Conservation (phyloP, 2,113 vertebrate species). For the Candoia aspera region DNA sequence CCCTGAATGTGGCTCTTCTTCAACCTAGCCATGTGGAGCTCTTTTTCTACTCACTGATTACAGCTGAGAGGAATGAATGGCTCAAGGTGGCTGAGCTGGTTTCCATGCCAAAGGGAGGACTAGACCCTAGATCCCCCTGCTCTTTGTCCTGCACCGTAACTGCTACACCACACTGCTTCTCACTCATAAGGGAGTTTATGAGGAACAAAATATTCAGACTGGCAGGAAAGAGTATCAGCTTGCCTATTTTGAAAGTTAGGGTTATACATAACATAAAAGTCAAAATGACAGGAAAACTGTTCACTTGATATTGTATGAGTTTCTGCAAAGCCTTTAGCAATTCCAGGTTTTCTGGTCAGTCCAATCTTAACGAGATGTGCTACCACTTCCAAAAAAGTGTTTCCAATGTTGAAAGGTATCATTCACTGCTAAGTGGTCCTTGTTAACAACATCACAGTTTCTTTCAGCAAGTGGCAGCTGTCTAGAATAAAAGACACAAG, state of each 20-base stretch:
- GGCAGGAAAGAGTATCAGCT: background rate
- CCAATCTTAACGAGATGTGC: background rate
- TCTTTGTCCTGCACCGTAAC: background rate
- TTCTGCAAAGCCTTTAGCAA: background rate
- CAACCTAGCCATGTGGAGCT: background rate
- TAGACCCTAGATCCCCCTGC: background rate
- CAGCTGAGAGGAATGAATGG: background rate
- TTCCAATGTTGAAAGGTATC: background rate
- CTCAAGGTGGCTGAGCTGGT: background rate
- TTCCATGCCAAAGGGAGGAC: background rate
- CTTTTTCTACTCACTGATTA: background rate
- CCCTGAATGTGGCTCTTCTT: background rate
- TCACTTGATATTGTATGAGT: background rate
- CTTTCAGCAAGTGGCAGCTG: background rate
- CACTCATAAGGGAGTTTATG: background rate
- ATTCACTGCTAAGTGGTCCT: background rate
- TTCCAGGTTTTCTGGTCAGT: background rate
- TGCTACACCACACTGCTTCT: background rate
- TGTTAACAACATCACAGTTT: background rate
- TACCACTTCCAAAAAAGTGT: background rate
- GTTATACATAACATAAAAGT: background rate
- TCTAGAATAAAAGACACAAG: background rate
- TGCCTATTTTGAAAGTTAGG: background rate
- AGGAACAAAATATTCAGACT: background rate
- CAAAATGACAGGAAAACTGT: background rate